These are phyloP conservation scores for Dasyornis broadbenti DNA, from an alignment of 2,113 vertebrate species.

Conservation along the genomic window DNA sequence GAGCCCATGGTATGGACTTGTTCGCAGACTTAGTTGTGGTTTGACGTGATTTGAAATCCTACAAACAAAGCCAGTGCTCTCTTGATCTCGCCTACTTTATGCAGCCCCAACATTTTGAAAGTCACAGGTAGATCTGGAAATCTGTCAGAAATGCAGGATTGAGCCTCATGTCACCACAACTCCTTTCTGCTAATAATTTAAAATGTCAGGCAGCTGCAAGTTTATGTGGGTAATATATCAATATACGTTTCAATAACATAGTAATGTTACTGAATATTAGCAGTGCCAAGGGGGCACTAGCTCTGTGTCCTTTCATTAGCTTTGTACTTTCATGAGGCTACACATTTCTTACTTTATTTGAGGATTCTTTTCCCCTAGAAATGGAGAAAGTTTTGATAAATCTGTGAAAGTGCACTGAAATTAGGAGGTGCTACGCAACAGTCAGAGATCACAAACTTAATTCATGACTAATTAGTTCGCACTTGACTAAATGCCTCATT, in stretches of 20 bases:
- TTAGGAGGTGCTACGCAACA: neutral
- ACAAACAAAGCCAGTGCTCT: neutral
- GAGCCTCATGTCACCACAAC: neutral
- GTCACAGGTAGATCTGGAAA: neutral
- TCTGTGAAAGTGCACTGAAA: neutral
- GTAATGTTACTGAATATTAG: neutral
- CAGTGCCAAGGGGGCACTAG: neutral
- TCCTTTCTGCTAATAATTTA: neutral
- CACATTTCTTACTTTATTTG: neutral
- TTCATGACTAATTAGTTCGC: neutral
- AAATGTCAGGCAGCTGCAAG: neutral
- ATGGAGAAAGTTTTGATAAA: neutral
- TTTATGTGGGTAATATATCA: neutral
- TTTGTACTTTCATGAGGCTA: neutral
- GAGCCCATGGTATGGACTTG: neutral
- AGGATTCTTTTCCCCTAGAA: neutral
- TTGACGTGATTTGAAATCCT: neutral
- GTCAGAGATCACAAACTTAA: constrained; percentile 8
- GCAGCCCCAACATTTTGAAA: neutral
- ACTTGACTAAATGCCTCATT: neutral
- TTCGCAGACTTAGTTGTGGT: neutral
- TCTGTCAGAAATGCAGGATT: neutral
- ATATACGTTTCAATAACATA: neutral
- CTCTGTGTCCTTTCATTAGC: neutral
- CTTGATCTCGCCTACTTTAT: neutral